Evolutionary conservation across 2,113 vertebrate genomes (phyloP), one percentile per base, ranked within the genome.

Genomic region (Xiphophorus hellerii): DNA sequence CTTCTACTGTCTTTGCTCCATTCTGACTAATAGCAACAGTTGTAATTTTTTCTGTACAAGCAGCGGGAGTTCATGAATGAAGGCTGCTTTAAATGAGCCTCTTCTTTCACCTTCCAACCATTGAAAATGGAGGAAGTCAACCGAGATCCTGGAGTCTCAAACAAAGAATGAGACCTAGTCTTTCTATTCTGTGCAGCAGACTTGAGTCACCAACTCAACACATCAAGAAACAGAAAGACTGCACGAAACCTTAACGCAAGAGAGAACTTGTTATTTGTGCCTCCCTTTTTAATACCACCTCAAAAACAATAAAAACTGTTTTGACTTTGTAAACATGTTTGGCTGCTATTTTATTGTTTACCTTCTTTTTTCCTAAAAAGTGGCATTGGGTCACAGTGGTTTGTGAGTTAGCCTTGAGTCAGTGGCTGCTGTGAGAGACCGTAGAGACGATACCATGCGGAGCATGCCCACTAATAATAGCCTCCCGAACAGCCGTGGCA

Each of bases 381-480:
- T 64, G 72, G 61, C 71, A 76, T 28, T 27, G 60, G 76, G 62
- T 74, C 67, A 37, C 73, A 3, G 86, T 7, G 84, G 84, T 87
- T 88, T 85, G 61, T 79, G 64, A n/a, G 27, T 74, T 29, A 58
- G 66, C 75, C 64, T 66, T 69, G 81, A 84, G 80, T 80, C 79
- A 69, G 69, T 75, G 74, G 72, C 84, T 82, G 72, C 71, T 84
- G 84, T 83, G 64, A 83, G 83, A 62, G 48, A 64, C 71, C 61
- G 84, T n/a, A 73, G 78, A 83, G 86, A 83, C 86, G 75, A 72
- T 80, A 86, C 83, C 86, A 74, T 84, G 76, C 64, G n/a, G 78
- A 85, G 82, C 74, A 80, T 84, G 86, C 66, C 89, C 88, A 87
- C 91, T 91, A 92, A 92, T 91, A 81, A 90, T 69, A 90, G 39